Base-by-base conservation (phyloP, 2,888 invertebrate species). In the Lochmaea capreae region DNA sequence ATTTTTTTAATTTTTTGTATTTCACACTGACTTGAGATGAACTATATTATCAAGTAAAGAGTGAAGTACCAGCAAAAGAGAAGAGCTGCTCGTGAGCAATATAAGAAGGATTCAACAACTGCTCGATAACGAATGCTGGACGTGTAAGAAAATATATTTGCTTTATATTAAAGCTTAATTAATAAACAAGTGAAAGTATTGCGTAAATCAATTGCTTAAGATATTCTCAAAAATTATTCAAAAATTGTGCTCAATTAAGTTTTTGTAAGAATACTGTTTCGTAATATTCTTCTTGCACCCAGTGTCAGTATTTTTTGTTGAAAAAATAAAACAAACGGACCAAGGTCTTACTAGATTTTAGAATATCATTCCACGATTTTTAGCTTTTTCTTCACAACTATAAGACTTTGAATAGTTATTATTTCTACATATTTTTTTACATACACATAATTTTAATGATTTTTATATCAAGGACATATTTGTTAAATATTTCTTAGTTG, bases 351-450 rank as follows among this genome's bases (percentile, higher is more conserved):
- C 80, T 78, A 80, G 80, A 71, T 81, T 83, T 81, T 85, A 85
- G 81, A 81, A 81, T 83, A 86, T 86, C 86, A 87, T 87, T 87
- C 86, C 86, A 87, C 81, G 81, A 77, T 81, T 63, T 63, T 74
- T 84, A 83, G 83, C 83, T 84, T 80, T 79, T 84, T 66, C 58
- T 85, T 86, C 84, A 85, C 84, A 83, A 84, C 79, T 81, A 84
- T 83, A 65, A 87, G 86, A 86, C 87, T 86, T 86, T 86, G 80
- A 79, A 82, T 86, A 85, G 84, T 85, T 85, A 83, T 83, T 85
- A 86, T 86, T 87, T 86, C 86, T 86, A 86, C 83, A 85, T 86
- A 87, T 87, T 86, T 87, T 86, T 87, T 86, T 87, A 86, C 84
- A 85, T 84, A 84, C 80, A 84, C 82, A 85, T 83, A 84, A 85